These are phyloP conservation scores for Tragulus kanchil DNA, from an alignment of 2,113 vertebrate genomes.

Conservation along the genomic window DNA sequence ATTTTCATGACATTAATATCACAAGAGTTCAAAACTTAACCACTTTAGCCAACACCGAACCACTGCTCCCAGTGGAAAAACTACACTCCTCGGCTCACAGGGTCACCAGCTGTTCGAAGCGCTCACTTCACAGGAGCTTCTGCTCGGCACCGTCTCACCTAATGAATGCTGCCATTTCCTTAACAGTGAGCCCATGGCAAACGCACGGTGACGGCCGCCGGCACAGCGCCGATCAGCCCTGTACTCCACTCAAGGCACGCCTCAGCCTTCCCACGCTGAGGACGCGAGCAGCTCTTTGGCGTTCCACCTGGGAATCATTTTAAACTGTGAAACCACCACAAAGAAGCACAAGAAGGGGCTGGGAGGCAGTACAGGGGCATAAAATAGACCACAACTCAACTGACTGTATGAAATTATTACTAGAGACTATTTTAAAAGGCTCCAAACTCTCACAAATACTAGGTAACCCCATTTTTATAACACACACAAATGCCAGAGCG, in stretches of 20 bases:
- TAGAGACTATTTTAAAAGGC: not conserved
- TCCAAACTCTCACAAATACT: not conserved
- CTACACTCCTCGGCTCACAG: not conserved
- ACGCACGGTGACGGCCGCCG: not conserved
- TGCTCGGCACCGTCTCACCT: not conserved
- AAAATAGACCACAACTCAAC: not conserved
- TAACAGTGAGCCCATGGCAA: not conserved
- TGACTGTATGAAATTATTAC: not conserved
- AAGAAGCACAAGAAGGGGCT: not conserved
- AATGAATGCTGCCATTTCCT: rapidly evolving
- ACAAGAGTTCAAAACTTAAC: not conserved
- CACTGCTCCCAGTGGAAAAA: not conserved
- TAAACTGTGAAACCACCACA: not conserved
- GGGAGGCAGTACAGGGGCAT: not conserved
- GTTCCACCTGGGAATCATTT: not conserved
- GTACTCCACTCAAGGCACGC: not conserved
- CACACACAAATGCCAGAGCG: not conserved
- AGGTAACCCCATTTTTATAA: not conserved
- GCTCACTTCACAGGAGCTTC: not conserved
- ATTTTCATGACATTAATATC: not conserved
- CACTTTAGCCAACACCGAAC: not conserved
- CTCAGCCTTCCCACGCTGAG: not conserved
- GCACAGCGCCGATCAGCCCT: not conserved
- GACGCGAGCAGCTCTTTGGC: not conserved
- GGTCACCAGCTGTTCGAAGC: not conserved